Evolutionary conservation across 2,888 invertebrate genomes (phyloP).

Genomic region (Parnassius orleans): DNA sequence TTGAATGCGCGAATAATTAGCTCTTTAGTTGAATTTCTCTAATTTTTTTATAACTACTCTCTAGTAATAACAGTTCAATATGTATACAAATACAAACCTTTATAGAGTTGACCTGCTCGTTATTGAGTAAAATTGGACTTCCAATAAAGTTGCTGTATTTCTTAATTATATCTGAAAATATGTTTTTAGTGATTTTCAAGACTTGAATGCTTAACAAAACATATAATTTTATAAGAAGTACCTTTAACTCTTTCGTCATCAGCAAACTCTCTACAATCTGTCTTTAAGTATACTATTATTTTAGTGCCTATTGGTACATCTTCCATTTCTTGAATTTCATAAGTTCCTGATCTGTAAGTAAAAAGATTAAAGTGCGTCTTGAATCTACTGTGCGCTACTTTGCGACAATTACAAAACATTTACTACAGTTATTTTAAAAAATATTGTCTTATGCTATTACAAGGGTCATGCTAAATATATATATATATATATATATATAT

Average conservation of each 20-base stretch:
- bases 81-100: slow-evolving; percentile 72
- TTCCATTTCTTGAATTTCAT: slow-evolving; percentile 93
- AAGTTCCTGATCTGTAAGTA: slow-evolving; percentile 86
- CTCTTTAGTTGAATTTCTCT: no score
- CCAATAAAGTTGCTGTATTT: slow-evolving; percentile 99
- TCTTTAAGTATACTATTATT: slow-evolving; percentile 93
- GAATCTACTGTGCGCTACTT: no score
- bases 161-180: slow-evolving; percentile 87
- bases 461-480: no score
- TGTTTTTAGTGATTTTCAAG: slow-evolving; percentile 7
- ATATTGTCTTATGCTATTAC: no score
- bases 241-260: slow-evolving; percentile 92
- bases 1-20: no score
- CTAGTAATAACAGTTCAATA: background rate
- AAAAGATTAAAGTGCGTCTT: no score
- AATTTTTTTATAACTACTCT: no score
- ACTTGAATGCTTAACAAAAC: background rate
- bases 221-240: slow-evolving; percentile 39
- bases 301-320: slow-evolving; percentile 94
- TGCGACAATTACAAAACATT: no score
- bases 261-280: slow-evolving; percentile 93
- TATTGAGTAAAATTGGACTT: slow-evolving; percentile 94
- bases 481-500: no score
- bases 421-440: no score
- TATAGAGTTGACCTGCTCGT: slow-evolving; percentile 92